Evolutionary conservation across 2,113 vertebrate species (phyloP).

Genomic region (Clarias magur): DNA sequence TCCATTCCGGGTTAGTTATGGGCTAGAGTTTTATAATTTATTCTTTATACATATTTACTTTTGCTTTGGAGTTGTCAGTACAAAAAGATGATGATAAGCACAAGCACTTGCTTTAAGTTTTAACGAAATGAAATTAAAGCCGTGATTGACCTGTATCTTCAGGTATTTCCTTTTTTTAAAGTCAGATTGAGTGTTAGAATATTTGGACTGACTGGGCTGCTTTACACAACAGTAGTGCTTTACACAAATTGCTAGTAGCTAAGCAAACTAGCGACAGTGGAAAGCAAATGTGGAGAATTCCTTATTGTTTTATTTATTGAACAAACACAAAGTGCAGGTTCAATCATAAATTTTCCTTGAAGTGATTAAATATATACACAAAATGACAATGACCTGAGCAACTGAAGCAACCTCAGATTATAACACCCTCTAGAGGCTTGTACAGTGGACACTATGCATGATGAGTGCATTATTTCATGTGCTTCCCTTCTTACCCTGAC

Average conservation of each 20-base stretch:
- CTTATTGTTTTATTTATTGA: background rate
- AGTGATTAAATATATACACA: background rate
- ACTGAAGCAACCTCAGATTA: too few relatives aligned
- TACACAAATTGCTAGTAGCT: background rate
- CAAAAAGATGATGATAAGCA: background rate
- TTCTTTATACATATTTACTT: background rate
- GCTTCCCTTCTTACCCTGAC: too few relatives aligned
- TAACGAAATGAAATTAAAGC: background rate
- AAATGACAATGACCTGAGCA: background rate
- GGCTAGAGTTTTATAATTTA: background rate
- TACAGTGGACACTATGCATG: too few relatives aligned
- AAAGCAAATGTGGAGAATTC: background rate
- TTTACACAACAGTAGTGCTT: background rate
- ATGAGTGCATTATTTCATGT: too few relatives aligned
- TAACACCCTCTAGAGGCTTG: too few relatives aligned
- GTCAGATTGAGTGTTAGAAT: background rate
- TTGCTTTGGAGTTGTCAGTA: background rate
- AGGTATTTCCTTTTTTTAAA: background rate
- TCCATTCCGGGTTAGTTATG: constrained; percentile 79
- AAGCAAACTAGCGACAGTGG: background rate
- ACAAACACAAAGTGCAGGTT: too few relatives aligned
- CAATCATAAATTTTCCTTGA: background rate
- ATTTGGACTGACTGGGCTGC: background rate
- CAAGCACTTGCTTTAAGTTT: background rate
- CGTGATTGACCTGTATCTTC: background rate